Conservation (phyloP, 2,797 vertebrate species). For the Falco biarmicus region DNA sequence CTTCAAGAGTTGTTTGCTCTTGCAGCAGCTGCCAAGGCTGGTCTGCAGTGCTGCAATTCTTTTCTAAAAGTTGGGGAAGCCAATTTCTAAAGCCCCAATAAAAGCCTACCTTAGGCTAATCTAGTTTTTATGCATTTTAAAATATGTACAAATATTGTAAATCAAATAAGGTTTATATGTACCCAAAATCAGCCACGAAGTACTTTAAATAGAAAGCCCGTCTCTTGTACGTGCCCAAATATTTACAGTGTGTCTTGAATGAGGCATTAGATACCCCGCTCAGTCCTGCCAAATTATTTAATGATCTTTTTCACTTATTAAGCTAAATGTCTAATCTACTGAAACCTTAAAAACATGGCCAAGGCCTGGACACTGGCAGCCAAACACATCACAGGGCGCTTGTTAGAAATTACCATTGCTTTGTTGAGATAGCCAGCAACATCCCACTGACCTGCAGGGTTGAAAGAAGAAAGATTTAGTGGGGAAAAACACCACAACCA, state of each 20-base stretch:
- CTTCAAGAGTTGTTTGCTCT: neutral
- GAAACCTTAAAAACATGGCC: neutral
- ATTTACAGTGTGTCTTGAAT: slow-evolving; percentile 74
- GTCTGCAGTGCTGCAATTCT: neutral
- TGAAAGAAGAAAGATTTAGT: neutral
- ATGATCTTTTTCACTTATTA: slow-evolving; percentile 38
- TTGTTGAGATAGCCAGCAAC: slow-evolving; percentile 15
- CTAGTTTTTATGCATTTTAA: slow-evolving; percentile 68
- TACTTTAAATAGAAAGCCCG: slow-evolving; percentile 75
- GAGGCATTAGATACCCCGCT: slow-evolving; percentile 59
- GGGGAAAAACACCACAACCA: neutral
- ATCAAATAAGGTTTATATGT: slow-evolving; percentile 67
- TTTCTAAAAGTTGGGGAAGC: slow-evolving; percentile 22
- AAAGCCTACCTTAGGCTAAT: slow-evolving; percentile 42
- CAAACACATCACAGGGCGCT: neutral
- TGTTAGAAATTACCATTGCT: neutral
- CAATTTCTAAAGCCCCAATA: slow-evolving; percentile 28
- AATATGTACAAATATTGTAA: slow-evolving; percentile 75
- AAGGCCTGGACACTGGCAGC: neutral
- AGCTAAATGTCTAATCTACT: neutral
- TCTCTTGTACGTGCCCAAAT: slow-evolving; percentile 75
- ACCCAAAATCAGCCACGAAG: slow-evolving; percentile 73
- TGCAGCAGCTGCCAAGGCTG: slow-evolving; percentile 5
- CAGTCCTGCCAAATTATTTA: slow-evolving; percentile 46
- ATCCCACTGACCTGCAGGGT: neutral